Base-by-base conservation (phyloP, 1,140 invertebrate genomes). In the Drosophila persimilis region DNA sequence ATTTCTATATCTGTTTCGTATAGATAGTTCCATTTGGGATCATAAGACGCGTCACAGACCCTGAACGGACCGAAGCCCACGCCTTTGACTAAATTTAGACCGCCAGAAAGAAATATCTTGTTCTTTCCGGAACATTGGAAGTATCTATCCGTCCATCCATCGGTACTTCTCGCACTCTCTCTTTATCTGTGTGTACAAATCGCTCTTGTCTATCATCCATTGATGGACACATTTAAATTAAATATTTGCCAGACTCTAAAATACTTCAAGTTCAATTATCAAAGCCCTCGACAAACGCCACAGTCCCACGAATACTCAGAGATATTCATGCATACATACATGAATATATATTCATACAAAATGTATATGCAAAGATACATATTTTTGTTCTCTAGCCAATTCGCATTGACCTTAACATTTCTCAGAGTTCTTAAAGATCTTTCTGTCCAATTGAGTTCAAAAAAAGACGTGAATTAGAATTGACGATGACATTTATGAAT, bases 401-500 rank as follows among this genome's bases (percentile, higher is more conserved):
- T 81, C 62, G 50, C 81, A 85, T 86, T 85, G 81, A 85, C 81
- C 77, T 77, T 74, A 85, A 71, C 71, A 73, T 74, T 65, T 73
- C 61, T 43, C 35, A 50, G 31, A 70, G 61, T 65, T 73, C 54
- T 73, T 53, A 72, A 67, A 63, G 57, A 53, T 62, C 65, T 51
- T 15, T 52, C 65, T 62, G 67, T 64, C 77, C 80, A 84, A 84
- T 84, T 83, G 60, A 66, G 79, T 74, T 74, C 50, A 74, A 50
- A 45, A 55, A 55, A 48, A 66, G 51, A 47, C 64, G 24, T 57
- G 64, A 81, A 74, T 81, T 72, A 8, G 69, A 84, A 84, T 85
- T 84, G 80, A 84, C 73, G 77, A 65, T 73, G 80, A 86, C 80
- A 80, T 86, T 85, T 81, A 86, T 85, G 81, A 85, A 77, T 86